Evolutionary conservation across 2,113 vertebrate species (phyloP).

Genomic region (Hiodon alosoides): DNA sequence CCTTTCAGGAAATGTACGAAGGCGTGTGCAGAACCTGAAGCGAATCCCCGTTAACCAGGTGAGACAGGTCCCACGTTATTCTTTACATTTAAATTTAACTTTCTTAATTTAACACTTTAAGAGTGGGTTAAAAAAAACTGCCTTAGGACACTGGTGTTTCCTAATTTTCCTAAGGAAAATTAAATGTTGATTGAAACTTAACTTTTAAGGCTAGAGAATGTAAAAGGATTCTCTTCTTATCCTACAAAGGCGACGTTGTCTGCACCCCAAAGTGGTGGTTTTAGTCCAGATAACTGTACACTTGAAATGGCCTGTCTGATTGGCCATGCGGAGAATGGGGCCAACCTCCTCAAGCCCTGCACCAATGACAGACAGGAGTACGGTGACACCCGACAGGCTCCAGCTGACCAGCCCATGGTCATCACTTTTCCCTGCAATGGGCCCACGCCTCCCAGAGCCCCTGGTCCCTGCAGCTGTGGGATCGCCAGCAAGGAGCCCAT

Average conservation of each 20-base stretch:
- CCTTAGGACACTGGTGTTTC: too few species aligned
- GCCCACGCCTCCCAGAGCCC: neutral
- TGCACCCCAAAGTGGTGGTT: neutral
- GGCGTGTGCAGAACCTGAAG: neutral
- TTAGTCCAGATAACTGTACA: neutral
- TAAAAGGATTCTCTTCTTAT: neutral
- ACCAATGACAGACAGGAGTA: too few species aligned
- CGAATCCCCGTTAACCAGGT: slow-evolving; percentile 1
- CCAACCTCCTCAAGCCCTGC: neutral
- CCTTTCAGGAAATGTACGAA: slow-evolving; percentile 10
- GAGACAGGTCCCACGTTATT: neutral
- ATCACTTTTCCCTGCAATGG: neutral
- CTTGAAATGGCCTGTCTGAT: neutral
- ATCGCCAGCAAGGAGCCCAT: slow-evolving; percentile 56
- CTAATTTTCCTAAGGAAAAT: too few species aligned
- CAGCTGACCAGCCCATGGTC: neutral
- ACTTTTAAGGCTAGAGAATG: too few species aligned
- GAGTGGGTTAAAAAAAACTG: too few species aligned
- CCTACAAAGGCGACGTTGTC: neutral
- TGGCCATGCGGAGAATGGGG: neutral
- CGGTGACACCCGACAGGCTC: neutral
- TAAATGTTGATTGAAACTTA: too few species aligned
- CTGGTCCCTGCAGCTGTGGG: neutral
- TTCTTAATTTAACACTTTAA: neutral
- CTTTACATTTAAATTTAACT: neutral